Evolutionary conservation across 2,888 invertebrate species (phyloP).

Genomic region (Drosophila mettleri): DNA sequence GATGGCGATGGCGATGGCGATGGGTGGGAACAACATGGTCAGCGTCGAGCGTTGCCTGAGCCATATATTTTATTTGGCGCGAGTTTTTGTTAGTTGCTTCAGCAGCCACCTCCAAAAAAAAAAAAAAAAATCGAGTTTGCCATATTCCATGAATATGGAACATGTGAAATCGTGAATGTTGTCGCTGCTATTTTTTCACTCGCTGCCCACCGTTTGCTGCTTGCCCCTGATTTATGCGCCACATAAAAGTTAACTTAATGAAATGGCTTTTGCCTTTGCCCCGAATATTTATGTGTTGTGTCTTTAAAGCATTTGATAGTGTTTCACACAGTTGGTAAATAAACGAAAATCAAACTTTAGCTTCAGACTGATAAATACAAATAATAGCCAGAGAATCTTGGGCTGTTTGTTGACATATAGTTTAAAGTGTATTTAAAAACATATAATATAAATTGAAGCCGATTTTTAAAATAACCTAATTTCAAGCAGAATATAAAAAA

Average conservation of each 20-base stretch:
- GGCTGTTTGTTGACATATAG: too few relatives aligned
- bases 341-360: not conserved
- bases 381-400: not conserved
- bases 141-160: slow-evolving; percentile 69
- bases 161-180: slow-evolving; percentile 54
- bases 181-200: slow-evolving; percentile 38
- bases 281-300: slow-evolving; percentile 68
- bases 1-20: too few relatives aligned
- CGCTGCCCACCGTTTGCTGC: slow-evolving; percentile 64
- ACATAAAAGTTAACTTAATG: slow-evolving; percentile 80
- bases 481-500: not conserved
- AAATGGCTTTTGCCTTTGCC: slow-evolving; percentile 69
- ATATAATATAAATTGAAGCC: too few relatives aligned
- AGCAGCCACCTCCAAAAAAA: slow-evolving; percentile 58
- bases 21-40: slow-evolving; percentile 72
- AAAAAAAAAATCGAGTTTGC: slow-evolving; percentile 4
- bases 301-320: slow-evolving; percentile 5
- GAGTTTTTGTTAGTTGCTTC: slow-evolving; percentile 56
- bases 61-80: slow-evolving; percentile 69
- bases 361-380: not conserved
- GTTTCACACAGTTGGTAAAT: not conserved
- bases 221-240: slow-evolving; percentile 70
- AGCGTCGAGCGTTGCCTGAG: slow-evolving; percentile 65
- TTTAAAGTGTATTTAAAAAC: too few relatives aligned
- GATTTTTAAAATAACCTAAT: not conserved